Conservation (phyloP, 2,888 invertebrate genomes). For the Plagodis dolabraria region DNA sequence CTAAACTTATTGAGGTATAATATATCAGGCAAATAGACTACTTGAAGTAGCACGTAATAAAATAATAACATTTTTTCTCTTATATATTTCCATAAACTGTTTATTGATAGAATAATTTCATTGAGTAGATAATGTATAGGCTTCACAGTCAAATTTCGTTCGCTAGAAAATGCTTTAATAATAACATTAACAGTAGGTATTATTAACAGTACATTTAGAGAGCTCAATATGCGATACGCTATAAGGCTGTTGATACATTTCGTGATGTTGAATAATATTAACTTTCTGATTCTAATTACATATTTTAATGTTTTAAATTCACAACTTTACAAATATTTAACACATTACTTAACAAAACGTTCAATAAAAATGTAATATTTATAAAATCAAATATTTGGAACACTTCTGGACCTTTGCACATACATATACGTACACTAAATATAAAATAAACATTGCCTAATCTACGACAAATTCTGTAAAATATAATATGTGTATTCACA, state of each 20-base stretch:
- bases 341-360: slow-evolving; percentile 59
- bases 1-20: slow-evolving; percentile 82
- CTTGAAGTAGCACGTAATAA: slow-evolving; percentile 69
- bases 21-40: slow-evolving; percentile 76
- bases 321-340: slow-evolving; percentile 42
- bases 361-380: slow-evolving; percentile 64
- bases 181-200: slow-evolving; percentile 36
- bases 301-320: slow-evolving; percentile 47
- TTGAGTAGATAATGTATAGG: slow-evolving; percentile 51
- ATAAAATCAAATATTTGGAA: slow-evolving; percentile 76
- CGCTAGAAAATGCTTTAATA: slow-evolving; percentile 62
- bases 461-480: slow-evolving; percentile 69
- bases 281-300: slow-evolving; percentile 37
- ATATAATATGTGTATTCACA: slow-evolving; percentile 56
- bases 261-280: slow-evolving; percentile 55
- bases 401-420: slow-evolving; percentile 74
- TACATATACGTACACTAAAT: slow-evolving; percentile 49
- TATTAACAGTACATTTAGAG: slow-evolving; percentile 60
- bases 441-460: slow-evolving; percentile 70
- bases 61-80: slow-evolving; percentile 59
- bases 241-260: slow-evolving; percentile 49
- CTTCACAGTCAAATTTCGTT: slow-evolving; percentile 58
- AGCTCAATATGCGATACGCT: slow-evolving; percentile 54
- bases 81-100: slow-evolving; percentile 51
- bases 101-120: slow-evolving; percentile 56